These are phyloP conservation scores for Allacma fusca DNA, from an alignment of 2,888 invertebrate genomes.

Conservation along the genomic window DNA sequence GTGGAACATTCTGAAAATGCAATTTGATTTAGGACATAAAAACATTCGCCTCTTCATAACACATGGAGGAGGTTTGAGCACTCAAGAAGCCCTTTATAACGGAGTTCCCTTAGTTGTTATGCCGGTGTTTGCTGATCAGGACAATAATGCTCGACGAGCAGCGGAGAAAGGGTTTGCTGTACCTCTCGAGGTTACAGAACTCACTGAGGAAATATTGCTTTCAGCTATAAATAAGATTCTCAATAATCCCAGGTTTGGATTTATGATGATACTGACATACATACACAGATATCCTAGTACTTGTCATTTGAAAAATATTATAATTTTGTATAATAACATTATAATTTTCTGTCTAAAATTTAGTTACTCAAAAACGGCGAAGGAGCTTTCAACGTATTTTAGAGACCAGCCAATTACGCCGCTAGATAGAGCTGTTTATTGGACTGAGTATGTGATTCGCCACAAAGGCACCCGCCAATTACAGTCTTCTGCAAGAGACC, in stretches of 20 bases:
- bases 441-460: slow-evolving; percentile 19
- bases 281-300: too few species aligned
- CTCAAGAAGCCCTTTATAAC: slow-evolving; percentile 71
- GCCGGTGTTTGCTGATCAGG: slow-evolving; percentile 68
- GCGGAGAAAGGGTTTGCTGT: slow-evolving; percentile 68
- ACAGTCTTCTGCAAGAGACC: too few species aligned
- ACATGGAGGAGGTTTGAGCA: slow-evolving; percentile 73
- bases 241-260: slow-evolving; percentile 39
- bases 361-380: background rate
- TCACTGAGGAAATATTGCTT: slow-evolving; percentile 65
- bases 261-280: too few species aligned
- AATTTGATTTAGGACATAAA: slow-evolving; percentile 65
- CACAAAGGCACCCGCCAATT: slow-evolving; percentile 21
- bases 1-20: background rate
- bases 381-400: background rate
- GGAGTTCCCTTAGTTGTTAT: slow-evolving; percentile 70
- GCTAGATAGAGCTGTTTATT: background rate
- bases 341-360: too few species aligned
- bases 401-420: background rate
- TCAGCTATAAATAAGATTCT: slow-evolving; percentile 46
- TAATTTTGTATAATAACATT: too few species aligned
- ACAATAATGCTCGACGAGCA: slow-evolving; percentile 69
- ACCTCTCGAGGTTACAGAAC: slow-evolving; percentile 65
- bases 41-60: slow-evolving; percentile 68
- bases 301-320: too few species aligned